Evolutionary conservation across 2,888 invertebrate species (phyloP), one percentile per base, ranked within the genome.

Genomic region (Iphiclides podalirius): DNA sequence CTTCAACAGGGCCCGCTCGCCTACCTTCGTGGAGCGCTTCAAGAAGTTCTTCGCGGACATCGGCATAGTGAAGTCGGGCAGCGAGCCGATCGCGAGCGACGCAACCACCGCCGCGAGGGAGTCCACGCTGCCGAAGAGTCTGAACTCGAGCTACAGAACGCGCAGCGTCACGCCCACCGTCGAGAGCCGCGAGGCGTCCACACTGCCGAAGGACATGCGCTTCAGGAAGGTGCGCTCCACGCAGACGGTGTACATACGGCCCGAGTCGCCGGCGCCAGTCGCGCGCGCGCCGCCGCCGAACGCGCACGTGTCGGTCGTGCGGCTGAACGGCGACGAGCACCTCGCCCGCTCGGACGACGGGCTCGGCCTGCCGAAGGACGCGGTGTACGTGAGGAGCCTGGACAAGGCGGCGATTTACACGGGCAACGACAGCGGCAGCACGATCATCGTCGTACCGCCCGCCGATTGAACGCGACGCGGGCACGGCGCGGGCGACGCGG

Each of bases 11-110:
- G 75, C 87, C 0, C 83, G 81, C 57, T 88, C 88, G 0, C 88
- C 88, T 0, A 85, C 85, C 0, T 88, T 88, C 43, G 86, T 88
- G 0, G 86, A 88, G 57, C 86, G 85, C 57, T 88, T 85, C 53
- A 88, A 83, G 55, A 81, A 85, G 52, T 88, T 87, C 66, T 87
- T 88, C 60, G 63, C 74, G 1, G 87, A 88, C 44, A 80, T 88
- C 0, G 87, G 87, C 0, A 58, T 87, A 11, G 85, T 79, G 0
- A 86, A 79, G 58, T 51, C 75, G 0, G 83, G 79, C 0, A 79
- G 75, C 26, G 59, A 43, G 0, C 60, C 70, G 0, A 54, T 66
- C 11, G 61, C 66, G 0, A 38, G 9, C 14, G 14, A 13, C n/a
- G 42, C 26, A 8, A 40, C 40, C 1, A 61, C 63, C 2, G n/a